A percentile compares a stretch with the other conserved stretches of the same genome.
phyloP scores from a whole-genome alignment of 2,888 invertebrate genomes.

The Ornithoptera priamus region DNA sequence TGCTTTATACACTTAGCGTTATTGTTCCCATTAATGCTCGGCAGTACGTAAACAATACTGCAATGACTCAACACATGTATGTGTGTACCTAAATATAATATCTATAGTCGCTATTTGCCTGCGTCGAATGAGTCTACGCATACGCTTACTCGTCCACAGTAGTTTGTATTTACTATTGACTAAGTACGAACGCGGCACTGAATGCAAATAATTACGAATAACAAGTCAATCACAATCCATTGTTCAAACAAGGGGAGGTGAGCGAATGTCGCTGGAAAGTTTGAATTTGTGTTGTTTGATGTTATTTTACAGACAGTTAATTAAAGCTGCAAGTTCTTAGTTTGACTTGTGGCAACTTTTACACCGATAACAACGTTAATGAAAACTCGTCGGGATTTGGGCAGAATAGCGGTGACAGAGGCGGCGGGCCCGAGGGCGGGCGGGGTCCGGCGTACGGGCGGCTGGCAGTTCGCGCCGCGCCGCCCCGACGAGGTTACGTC shows the following conservation, averaged over 20 bases:
- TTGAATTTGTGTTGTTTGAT: slow-evolving; percentile 55
- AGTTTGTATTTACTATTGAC: slow-evolving; percentile 21
- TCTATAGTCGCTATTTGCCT: slow-evolving; percentile 18
- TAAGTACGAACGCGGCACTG: slow-evolving; percentile 19
- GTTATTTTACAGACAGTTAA: slow-evolving; percentile 74
- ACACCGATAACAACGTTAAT: slow-evolving; percentile 78
- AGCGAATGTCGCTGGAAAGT: slow-evolving; percentile 41
- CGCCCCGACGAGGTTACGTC: slow-evolving; percentile 58
- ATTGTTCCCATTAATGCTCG: slow-evolving; percentile 30
- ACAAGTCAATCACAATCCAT: slow-evolving; percentile 48
- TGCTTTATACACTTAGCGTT: slow-evolving; percentile 30
- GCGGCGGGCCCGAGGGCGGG: slow-evolving; percentile 46
- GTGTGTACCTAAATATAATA: slow-evolving; percentile 6
- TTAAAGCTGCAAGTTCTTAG: slow-evolving; percentile 69
- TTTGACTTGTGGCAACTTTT: slow-evolving; percentile 72
- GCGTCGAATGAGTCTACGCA: slow-evolving; percentile 22
- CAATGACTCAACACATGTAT: slow-evolving; percentile 16
- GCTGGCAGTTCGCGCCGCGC: slow-evolving; percentile 64
- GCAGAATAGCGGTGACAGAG: slow-evolving; percentile 67
- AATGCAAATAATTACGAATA: slow-evolving; percentile 31
- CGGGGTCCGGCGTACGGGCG: slow-evolving; percentile 52
- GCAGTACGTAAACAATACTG: slow-evolving; percentile 29
- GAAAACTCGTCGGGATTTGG: slow-evolving; percentile 75
- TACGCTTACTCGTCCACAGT: slow-evolving; percentile 13
- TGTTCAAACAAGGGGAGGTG: slow-evolving; percentile 37